Conservation (phyloP, 2,888 invertebrate species). For the Halictus quadricinctus region DNA sequence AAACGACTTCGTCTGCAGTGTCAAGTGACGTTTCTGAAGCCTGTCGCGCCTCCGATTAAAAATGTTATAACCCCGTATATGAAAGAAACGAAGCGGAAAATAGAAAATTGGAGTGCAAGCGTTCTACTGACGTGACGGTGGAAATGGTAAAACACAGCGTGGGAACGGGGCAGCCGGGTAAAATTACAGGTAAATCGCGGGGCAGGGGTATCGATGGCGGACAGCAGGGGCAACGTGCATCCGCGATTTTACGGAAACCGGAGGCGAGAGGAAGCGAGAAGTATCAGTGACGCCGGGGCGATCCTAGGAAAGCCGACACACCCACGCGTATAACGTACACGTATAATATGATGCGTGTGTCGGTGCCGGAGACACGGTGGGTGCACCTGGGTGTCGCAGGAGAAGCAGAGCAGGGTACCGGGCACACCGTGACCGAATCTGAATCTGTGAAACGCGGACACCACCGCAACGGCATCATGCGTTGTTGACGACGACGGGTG, state of each 20-base stretch:
- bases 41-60: neutral
- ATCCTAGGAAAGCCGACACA: conserved; percentile 59
- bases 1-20: neutral
- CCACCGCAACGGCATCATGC: conserved; percentile 67
- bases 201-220: conserved; percentile 38
- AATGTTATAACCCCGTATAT: neutral
- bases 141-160: conserved; percentile 18
- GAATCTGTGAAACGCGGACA: conserved; percentile 78
- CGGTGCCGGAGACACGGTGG: conserved; percentile 81
- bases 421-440: conserved; percentile 79
- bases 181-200: conserved; percentile 33
- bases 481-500: conserved; percentile 32
- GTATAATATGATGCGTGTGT: conserved; percentile 61
- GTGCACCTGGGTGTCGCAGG: conserved; percentile 76
- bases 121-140: neutral
- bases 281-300: conserved; percentile 57
- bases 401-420: conserved; percentile 63
- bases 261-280: conserved; percentile 52
- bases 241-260: conserved; percentile 57
- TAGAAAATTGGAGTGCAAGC: neutral
- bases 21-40: neutral
- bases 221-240: conserved; percentile 14
- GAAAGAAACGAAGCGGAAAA: neutral
- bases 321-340: conserved; percentile 53
- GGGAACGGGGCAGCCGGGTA: conserved; percentile 27